A percentile compares a stretch with the other conserved stretches of the same genome.
These are phyloP conservation scores for Planiliza haematocheilus DNA, from an alignment of 2,113 vertebrate genomes.

Conservation along the genomic window DNA sequence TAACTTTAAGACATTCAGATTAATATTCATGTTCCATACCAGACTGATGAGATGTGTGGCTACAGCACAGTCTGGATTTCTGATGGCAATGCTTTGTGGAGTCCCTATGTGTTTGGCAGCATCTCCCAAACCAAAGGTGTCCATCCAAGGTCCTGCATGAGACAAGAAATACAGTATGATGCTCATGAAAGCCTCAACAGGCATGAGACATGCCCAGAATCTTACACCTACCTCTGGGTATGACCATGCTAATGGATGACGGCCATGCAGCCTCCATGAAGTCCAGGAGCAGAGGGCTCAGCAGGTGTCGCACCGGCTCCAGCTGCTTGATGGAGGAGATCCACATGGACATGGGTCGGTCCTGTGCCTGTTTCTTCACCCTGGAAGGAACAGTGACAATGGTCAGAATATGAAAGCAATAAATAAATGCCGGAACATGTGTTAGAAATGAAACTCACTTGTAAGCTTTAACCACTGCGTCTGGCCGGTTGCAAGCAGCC, in stretches of 20 bases:
- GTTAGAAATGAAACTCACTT: conserved; percentile 77
- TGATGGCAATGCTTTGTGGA: conserved; percentile 88
- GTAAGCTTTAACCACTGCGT: conserved; percentile 90
- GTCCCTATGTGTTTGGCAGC: conserved; percentile 90
- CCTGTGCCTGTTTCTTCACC: conserved; percentile 90
- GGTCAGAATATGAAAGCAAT: not conserved
- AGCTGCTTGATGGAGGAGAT: conserved; percentile 90
- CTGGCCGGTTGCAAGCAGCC: conserved; percentile 89
- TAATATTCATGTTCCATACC: conserved; percentile 71
- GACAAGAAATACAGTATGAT: conserved; percentile 14
- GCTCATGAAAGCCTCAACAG: not conserved
- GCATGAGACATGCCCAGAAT: rapidly evolving
- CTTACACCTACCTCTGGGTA: conserved; percentile 86
- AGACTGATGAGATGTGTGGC: conserved; percentile 90
- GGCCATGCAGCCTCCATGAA: conserved; percentile 93
- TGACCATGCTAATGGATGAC: conserved; percentile 91
- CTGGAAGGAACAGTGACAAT: conserved; percentile 61
- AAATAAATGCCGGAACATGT: not conserved
- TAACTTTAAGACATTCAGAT: not conserved
- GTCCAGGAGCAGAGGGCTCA: conserved; percentile 88
- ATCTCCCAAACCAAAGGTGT: conserved; percentile 88
- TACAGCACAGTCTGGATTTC: conserved; percentile 90
- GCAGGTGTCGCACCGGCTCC: conserved; percentile 87
- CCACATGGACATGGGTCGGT: conserved; percentile 93
- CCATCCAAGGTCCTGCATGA: conserved; percentile 88